phyloP scores from a whole-genome alignment of 2,888 invertebrate species.

The Drosophila paracracens region DNA sequence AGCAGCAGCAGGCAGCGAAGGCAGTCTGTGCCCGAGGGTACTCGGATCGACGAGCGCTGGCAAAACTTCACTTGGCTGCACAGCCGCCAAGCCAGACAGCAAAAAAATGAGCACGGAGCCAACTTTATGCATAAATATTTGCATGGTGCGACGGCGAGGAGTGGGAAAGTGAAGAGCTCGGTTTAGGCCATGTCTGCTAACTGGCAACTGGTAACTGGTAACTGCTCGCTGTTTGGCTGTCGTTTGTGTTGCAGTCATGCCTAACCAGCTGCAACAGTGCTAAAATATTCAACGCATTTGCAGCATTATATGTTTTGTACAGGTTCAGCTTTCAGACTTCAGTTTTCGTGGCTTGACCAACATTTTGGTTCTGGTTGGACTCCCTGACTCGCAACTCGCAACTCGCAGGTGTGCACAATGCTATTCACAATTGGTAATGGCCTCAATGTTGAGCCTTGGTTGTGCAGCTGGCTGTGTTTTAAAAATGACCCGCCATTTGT shows the following conservation, averaged over 20 bases:
- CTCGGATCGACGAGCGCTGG: slow-evolving; percentile 16
- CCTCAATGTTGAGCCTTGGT: slow-evolving; percentile 27
- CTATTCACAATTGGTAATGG: slow-evolving; percentile 67
- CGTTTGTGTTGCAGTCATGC: slow-evolving; percentile 17
- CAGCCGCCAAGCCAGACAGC: slow-evolving; percentile 45
- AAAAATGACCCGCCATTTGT: slow-evolving; percentile 62
- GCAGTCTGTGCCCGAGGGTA: slow-evolving; percentile 16
- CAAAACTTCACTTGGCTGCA: slow-evolving; percentile 52
- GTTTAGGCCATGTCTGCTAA: background rate
- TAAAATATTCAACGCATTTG: slow-evolving; percentile 66
- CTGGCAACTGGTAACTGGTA: slow-evolving; percentile 8
- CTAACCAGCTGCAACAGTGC: slow-evolving; percentile 31
- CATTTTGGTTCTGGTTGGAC: slow-evolving; percentile 18
- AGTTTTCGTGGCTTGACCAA: slow-evolving; percentile 38
- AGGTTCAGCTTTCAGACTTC: background rate
- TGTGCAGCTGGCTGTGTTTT: slow-evolving; percentile 28
- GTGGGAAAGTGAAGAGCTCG: slow-evolving; percentile 13
- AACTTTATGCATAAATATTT: slow-evolving; percentile 81
- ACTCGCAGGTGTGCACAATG: slow-evolving; percentile 28
- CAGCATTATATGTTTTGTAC: slow-evolving; percentile 19
- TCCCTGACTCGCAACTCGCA: slow-evolving; percentile 6
- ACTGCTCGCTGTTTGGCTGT: slow-evolving; percentile 21
- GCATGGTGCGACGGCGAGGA: slow-evolving; percentile 50
- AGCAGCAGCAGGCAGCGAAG: background rate
- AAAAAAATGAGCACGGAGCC: slow-evolving; percentile 74